Conservation (phyloP, 2,888 invertebrate species). For the Cantharis flavilabris region DNA sequence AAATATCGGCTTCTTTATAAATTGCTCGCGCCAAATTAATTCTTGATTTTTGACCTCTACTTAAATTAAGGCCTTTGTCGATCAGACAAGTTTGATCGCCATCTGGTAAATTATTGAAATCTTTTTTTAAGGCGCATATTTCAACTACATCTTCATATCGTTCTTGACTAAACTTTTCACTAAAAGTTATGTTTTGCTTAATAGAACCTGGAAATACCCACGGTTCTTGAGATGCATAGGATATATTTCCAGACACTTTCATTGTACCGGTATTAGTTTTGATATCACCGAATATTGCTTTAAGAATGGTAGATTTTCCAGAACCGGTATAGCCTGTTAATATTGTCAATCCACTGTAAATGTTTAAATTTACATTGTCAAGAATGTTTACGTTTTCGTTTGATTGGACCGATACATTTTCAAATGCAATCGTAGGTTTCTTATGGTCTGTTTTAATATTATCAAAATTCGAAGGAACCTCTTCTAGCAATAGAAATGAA, state of each 20-base stretch:
- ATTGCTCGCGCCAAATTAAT: constrained; percentile 75
- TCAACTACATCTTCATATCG: constrained; percentile 63
- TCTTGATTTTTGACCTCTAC: constrained; percentile 79
- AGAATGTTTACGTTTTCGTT: constrained; percentile 38
- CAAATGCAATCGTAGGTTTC: constrained; percentile 44
- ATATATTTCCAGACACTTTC: constrained; percentile 64
- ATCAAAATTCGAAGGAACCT: background rate
- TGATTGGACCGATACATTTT: constrained; percentile 68
- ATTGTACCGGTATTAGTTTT: constrained; percentile 67
- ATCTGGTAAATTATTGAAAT: constrained; percentile 71
- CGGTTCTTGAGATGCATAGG: constrained; percentile 64
- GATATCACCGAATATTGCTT: constrained; percentile 69
- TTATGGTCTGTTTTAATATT: background rate
- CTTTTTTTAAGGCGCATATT: constrained; percentile 65
- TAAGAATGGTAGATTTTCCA: constrained; percentile 62
- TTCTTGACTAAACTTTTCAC: constrained; percentile 60
- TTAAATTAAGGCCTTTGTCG: constrained; percentile 75
- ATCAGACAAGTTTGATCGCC: constrained; percentile 77
- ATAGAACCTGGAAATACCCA: constrained; percentile 64
- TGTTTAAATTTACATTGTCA: constrained; percentile 50
- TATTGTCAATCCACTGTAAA: constrained; percentile 55
- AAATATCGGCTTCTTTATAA: constrained; percentile 74
- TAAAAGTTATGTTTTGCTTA: constrained; percentile 77
- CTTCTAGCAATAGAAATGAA: background rate
- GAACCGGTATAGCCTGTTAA: constrained; percentile 66